These are phyloP conservation scores for Zosterops lateralis DNA, from an alignment of 2,113 vertebrate genomes.

Conservation along the genomic window DNA sequence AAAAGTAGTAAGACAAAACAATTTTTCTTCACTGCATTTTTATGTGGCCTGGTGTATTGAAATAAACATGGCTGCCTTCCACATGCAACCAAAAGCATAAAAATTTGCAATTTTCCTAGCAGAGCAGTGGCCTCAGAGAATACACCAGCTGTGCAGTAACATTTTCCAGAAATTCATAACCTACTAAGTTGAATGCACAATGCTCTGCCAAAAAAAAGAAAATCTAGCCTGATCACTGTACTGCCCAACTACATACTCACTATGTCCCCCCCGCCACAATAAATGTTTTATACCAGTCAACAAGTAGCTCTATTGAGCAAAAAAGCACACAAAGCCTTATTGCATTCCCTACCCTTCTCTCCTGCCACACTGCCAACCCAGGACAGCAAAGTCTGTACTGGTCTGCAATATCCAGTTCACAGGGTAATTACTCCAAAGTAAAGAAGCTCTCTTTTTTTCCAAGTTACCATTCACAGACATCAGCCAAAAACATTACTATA, in stretches of 20 bases:
- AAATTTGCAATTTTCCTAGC: not conserved
- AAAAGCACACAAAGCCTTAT: not conserved
- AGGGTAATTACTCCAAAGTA: not conserved
- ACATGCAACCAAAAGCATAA: not conserved
- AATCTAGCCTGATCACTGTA: not conserved
- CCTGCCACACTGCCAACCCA: not conserved
- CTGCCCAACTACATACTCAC: not conserved
- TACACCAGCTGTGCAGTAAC: not conserved
- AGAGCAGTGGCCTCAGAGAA: conserved; percentile 10
- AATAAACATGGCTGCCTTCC: conserved; percentile 10
- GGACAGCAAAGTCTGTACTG: not conserved
- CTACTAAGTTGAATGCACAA: not conserved
- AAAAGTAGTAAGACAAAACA: not conserved
- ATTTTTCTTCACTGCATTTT: not conserved
- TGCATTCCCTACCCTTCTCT: not conserved
- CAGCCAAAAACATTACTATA: not conserved
- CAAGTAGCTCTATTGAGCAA: not conserved
- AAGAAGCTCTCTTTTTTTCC: not conserved
- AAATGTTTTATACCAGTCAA: not conserved
- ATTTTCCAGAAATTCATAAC: not conserved
- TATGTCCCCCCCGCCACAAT: not conserved
- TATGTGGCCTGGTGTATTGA: not conserved
- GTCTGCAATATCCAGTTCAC: not conserved
- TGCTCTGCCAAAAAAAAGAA: not conserved
- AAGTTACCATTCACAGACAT: not conserved